Evolutionary conservation across 2,888 invertebrate species (phyloP), one percentile per base, ranked within the genome.

Genomic region (Synanthedon vespiformis): DNA sequence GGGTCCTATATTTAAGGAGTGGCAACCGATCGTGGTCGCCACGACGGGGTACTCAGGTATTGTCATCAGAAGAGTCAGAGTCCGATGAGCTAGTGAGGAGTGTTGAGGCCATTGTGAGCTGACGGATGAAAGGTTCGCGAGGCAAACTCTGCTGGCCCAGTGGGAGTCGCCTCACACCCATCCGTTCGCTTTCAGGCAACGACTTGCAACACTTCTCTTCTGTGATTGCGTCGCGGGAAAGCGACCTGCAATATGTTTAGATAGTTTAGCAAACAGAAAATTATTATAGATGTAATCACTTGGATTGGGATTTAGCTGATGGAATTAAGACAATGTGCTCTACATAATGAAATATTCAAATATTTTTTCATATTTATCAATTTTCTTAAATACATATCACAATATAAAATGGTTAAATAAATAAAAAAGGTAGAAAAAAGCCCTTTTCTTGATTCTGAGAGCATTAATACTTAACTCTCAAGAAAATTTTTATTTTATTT

Each of bases 201-300:
- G 89, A 90, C 75, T 90, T 89, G 72, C 89, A 83, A 65, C 88
- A 88, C 70, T 90, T 90, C 70, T 93, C 93, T 81, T 93, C 93
- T 53, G 92, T 92, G 65, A 93, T 93, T 57, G 90, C 91, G 73
- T 92, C 91, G 61, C 92, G 88, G 47, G 89, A 89, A 60, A 90
- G 65, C n/a, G 89, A 89, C 54, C 90, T 90, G 69, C 50, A 74
- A 74, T 47, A 14, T 12, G 3, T 48, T 18, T 44, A 14, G 1
- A 44, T 5, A 10, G 44, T 44, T 44, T 14, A 34, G 10, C 10
- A 34, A 34, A 34, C 34, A 34, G 34, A 2, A 34, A 34, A 10
- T 10, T 6, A 34, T 34, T 34, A 34, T 6, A 34, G 2, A 34
- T 34, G 6, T 34, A 34, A 34, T 10, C 10, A 34, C 10, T 2